A percentile compares a stretch with the other conserved stretches of the same genome.
Evolutionary conservation across 1,140 invertebrate genomes (phyloP).

Genomic region (Kradibia gibbosae): DNA sequence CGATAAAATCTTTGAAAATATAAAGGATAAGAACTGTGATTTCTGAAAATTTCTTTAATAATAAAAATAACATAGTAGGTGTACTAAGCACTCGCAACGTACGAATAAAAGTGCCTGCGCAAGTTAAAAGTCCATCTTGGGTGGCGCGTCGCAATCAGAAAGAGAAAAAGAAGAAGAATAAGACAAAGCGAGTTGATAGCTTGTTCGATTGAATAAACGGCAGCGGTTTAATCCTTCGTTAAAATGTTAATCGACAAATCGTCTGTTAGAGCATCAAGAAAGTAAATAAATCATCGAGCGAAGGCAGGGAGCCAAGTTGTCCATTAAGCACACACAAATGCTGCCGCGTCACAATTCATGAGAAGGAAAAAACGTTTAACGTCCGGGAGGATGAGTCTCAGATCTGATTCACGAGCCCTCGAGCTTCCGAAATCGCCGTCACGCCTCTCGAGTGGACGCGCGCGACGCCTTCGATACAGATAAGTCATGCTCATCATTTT

Average conservation of each 20-base stretch:
- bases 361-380: slow-evolving; percentile 9
- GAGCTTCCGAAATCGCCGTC: slow-evolving; percentile 36
- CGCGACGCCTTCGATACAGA: slow-evolving; percentile 62
- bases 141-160: too few relatives aligned
- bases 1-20: too few relatives aligned
- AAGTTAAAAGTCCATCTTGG: too few relatives aligned
- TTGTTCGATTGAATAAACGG: not conserved
- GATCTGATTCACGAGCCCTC: not conserved
- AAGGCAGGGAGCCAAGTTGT: not conserved
- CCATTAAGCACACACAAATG: not conserved
- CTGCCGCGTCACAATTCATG: not conserved
- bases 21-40: too few relatives aligned
- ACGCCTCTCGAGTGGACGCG: slow-evolving; percentile 53
- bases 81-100: too few relatives aligned
- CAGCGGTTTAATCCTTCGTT: not conserved
- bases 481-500: slow-evolving; percentile 66
- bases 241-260: slow-evolving; percentile 23
- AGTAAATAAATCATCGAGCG: slow-evolving; percentile 11
- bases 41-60: too few relatives aligned
- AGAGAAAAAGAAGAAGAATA: too few relatives aligned
- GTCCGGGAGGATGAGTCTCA: slow-evolving; percentile 13
- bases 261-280: not conserved
- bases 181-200: not conserved
- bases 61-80: too few relatives aligned
- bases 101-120: too few relatives aligned